These are phyloP conservation scores for Trichechus manatus DNA, from an alignment of 2,113 vertebrate genomes.

Conservation along the genomic window DNA sequence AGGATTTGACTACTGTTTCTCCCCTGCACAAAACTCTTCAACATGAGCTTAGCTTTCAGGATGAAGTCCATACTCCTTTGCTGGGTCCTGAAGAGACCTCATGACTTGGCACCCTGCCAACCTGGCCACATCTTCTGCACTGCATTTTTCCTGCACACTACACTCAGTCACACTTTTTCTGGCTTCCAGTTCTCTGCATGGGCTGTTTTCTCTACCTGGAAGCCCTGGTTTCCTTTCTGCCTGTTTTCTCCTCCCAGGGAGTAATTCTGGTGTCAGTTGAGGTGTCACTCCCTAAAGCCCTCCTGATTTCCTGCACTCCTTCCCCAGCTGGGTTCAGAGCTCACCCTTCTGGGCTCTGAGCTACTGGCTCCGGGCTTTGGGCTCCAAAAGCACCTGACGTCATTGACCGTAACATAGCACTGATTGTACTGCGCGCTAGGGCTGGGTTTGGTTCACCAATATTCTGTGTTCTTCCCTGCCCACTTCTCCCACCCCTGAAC, in stretches of 20 bases:
- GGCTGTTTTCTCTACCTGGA: not conserved
- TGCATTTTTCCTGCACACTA: not conserved
- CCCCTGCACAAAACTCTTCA: not conserved
- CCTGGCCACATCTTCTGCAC: not conserved
- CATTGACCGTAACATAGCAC: not conserved
- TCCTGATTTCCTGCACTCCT: not conserved
- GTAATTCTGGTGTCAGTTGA: not conserved
- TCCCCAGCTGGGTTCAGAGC: no score
- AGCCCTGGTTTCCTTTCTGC: not conserved
- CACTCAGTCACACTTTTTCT: accelerated
- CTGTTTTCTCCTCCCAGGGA: not conserved
- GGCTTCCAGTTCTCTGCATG: not conserved
- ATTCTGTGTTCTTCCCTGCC: no score
- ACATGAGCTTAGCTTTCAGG: not conserved
- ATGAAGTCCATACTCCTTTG: accelerated
- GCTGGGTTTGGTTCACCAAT: accelerated
- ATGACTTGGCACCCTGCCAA: accelerated
- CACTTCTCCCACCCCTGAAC: accelerated
- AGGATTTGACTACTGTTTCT: not conserved
- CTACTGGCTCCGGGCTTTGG: not conserved
- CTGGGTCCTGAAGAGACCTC: not conserved
- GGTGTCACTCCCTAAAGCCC: not conserved
- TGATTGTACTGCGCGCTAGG: accelerated
- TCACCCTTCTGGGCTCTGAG: not conserved
- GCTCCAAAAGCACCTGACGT: not conserved